Evolutionary conservation across 2,888 invertebrate genomes (phyloP).

Genomic region (Chesias legatella): DNA sequence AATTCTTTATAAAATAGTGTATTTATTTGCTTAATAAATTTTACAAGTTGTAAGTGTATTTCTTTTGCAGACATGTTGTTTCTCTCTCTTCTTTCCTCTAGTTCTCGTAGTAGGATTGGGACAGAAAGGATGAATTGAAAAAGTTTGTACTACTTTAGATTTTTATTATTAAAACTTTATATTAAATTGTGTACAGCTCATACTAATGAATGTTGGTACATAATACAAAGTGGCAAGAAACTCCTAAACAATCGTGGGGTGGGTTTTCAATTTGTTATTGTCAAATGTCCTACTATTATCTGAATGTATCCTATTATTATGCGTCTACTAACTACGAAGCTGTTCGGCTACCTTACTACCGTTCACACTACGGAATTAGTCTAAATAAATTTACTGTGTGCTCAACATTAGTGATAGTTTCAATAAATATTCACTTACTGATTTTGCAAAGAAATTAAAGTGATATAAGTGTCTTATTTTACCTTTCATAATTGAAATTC

Average conservation of each 20-base stretch:
- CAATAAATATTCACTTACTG: neutral
- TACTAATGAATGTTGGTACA: slow-evolving; percentile 22
- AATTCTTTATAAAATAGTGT: neutral
- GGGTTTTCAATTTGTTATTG: slow-evolving; percentile 24
- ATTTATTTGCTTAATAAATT: neutral
- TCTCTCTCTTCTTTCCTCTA: neutral
- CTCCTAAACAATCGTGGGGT: slow-evolving; percentile 20
- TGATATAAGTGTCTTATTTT: slow-evolving; percentile 3
- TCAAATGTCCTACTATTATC: slow-evolving; percentile 17
- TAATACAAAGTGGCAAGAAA: slow-evolving; percentile 29
- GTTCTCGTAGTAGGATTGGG: neutral
- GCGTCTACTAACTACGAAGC: slow-evolving; percentile 20
- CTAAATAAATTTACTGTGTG: slow-evolving; percentile 9
- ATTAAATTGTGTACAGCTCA: slow-evolving; percentile 39
- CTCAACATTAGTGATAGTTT: neutral
- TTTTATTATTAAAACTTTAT: slow-evolving; percentile 58
- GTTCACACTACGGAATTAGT: slow-evolving; percentile 16
- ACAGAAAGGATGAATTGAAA: neutral
- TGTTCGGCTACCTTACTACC: slow-evolving; percentile 23
- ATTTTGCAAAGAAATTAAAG: too few relatives aligned
- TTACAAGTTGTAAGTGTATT: neutral
- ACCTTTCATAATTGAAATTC: slow-evolving; percentile 5
- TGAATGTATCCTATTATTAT: slow-evolving; percentile 11
- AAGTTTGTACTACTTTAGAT: slow-evolving; percentile 27
- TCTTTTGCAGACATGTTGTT: too few relatives aligned